These are phyloP conservation scores for Hypercompe scribonia DNA, from an alignment of 2,888 invertebrate species.

Conservation along the genomic window DNA sequence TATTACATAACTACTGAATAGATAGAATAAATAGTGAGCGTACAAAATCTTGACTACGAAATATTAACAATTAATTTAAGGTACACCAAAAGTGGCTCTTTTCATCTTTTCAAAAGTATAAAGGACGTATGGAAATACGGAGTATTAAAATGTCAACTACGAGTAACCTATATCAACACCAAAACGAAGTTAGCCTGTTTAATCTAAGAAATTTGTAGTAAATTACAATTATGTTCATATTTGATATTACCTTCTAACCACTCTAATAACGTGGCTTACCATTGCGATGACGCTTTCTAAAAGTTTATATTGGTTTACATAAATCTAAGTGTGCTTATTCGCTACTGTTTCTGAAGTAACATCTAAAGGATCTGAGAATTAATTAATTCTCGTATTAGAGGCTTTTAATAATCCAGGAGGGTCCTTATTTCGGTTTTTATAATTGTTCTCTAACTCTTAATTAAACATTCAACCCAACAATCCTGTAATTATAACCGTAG, in stretches of 20 bases:
- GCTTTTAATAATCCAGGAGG: constrained; percentile 20
- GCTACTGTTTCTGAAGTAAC: constrained; percentile 5
- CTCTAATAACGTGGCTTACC: constrained; percentile 16
- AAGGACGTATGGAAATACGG: background rate
- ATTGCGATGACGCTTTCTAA: constrained; percentile 21
- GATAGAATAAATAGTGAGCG: background rate
- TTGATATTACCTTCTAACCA: constrained; percentile 21
- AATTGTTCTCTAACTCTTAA: constrained; percentile 27
- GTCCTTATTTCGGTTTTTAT: constrained; percentile 23
- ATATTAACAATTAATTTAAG: background rate
- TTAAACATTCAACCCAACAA: constrained; percentile 29
- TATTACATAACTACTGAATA: background rate
- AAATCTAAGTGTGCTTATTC: constrained; percentile 13
- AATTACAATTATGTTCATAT: constrained; percentile 23
- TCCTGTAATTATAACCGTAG: background rate
- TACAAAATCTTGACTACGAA: too few species aligned
- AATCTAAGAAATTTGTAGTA: constrained; percentile 30
- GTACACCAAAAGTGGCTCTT: background rate
- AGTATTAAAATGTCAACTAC: background rate
- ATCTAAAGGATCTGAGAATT: constrained; percentile 4
- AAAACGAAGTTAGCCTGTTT: background rate
- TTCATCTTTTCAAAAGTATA: too few species aligned
- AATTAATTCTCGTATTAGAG: constrained; percentile 6
- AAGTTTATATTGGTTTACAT: constrained; percentile 24
- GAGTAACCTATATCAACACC: background rate